Base-by-base conservation (phyloP, 2,797 vertebrate species). In the Enteromius afrohamiltoni region DNA sequence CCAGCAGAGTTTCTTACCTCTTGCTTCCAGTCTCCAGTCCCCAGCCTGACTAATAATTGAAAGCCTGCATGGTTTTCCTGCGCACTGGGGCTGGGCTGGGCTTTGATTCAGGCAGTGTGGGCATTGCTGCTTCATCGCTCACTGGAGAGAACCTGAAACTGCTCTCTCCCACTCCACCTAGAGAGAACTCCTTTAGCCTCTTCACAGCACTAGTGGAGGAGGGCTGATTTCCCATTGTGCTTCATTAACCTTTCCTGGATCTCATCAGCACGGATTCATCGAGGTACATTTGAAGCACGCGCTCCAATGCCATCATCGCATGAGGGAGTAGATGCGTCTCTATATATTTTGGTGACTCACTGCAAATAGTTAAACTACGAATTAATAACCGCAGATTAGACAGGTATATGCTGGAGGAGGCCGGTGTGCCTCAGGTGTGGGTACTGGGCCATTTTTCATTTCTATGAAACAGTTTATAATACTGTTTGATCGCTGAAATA, bases 161-260 rank as follows among this genome's bases (percentile, higher is more conserved):
- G 78, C 79, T 86, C 70, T 74, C 83, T 86, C 86, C 86, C 79
- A 80, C 78, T 82, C 83, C 83, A 77, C 79, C 85, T 75, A 70
- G 75, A 82, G 80, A 82, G 84, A 83, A 84, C 82, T 87, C 86
- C 83, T 87, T 86, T 85, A 87, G 87, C 86, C 79, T 85, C 84
- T 83, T 74, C 77, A 74, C 31, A 83, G 78, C 65, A 51, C 69
- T 68, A 83, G 87, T 87, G 89, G 88, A 85, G 73, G 68, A 86
- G 90, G 87, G 83, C 87, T 93, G 92, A 94, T 93, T 94, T 93
- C 92, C 92, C 92, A 92, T 90, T 91, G 92, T 91, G 92, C 82
- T 84, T 92, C 92, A 93, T 94, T 94, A 93, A 94, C 93, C 93
- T 93, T 91, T 87, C 80, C 90, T 87, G 84, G 82, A 85, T 88